Conservation (phyloP, 1,140 invertebrate species). For the Orchesella cincta region DNA sequence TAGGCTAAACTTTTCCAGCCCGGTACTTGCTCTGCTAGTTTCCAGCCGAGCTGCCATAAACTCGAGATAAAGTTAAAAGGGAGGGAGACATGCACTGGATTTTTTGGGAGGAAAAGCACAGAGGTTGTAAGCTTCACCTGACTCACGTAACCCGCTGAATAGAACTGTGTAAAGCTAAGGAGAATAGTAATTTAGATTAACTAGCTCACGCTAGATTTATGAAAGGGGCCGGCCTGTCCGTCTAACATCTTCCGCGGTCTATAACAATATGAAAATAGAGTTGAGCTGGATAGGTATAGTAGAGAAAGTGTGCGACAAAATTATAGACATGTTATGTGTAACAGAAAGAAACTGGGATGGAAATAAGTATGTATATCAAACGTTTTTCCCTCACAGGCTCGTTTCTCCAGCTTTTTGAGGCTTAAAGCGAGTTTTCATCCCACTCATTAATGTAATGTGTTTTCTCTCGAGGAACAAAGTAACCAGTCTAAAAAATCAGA, state of each 20-base stretch:
- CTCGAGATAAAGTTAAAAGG: too few relatives aligned
- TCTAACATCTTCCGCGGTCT: background rate
- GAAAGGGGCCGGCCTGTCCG: background rate
- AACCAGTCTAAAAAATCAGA: constrained; percentile 5
- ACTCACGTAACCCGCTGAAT: background rate
- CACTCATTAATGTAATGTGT: constrained; percentile 26
- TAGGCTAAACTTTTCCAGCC: too few relatives aligned
- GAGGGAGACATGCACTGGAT: background rate
- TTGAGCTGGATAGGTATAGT: background rate
- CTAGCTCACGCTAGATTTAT: constrained; percentile 21
- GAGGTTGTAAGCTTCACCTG: constrained; percentile 4
- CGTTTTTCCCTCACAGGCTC: background rate
- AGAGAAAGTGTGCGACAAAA: too few relatives aligned
- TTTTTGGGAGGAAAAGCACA: background rate
- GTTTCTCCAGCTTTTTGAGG: constrained; percentile 3
- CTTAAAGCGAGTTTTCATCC: constrained; percentile 13
- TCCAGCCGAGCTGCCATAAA: too few relatives aligned
- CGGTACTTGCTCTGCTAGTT: too few relatives aligned
- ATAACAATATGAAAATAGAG: background rate
- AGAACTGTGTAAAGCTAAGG: background rate
- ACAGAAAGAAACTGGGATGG: background rate
- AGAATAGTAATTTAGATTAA: constrained; percentile 27
- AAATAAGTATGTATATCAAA: background rate
- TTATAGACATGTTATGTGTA: too few relatives aligned
- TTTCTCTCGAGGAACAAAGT: background rate